phyloP scores from a whole-genome alignment of 1,140 invertebrate species.

The Portunus trituberculatus region DNA sequence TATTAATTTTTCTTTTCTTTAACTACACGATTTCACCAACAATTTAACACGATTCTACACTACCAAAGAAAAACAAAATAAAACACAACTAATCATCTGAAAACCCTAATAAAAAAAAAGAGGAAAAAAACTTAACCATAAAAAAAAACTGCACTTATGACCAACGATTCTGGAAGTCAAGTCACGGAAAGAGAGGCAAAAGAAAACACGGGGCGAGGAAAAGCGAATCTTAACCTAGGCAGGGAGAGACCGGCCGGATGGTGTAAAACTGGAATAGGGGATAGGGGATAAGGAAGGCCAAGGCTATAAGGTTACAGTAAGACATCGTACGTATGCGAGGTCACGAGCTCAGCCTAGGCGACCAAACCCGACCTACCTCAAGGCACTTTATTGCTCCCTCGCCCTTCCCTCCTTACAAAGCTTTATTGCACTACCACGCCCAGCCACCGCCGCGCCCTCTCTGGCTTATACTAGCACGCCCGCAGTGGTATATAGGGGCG shows the following conservation, averaged over 20 bases:
- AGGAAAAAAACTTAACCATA: too few relatives aligned
- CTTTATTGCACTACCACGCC: constrained; percentile 30
- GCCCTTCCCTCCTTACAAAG: not conserved
- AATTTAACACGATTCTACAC: too few relatives aligned
- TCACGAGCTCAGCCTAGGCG: not conserved
- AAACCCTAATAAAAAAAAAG: too few relatives aligned
- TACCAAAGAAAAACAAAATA: too few relatives aligned
- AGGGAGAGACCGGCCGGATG: not conserved
- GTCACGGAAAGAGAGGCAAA: too few relatives aligned
- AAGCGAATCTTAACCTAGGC: not conserved
- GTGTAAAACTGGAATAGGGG: not conserved
- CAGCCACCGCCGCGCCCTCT: not conserved
- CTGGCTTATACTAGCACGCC: not conserved
- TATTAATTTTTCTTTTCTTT: too few relatives aligned
- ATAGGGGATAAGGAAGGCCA: not conserved
- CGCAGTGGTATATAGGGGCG: not conserved
- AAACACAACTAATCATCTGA: too few relatives aligned
- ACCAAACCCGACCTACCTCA: constrained; percentile 17
- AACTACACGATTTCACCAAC: too few relatives aligned
- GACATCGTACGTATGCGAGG: constrained; percentile 30
- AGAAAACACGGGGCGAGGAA: too few relatives aligned
- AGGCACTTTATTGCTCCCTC: constrained; percentile 27
- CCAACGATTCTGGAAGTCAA: too few relatives aligned
- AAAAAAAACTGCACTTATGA: too few relatives aligned
- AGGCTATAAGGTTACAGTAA: not conserved